Percentiles rank a stretch among this genome's conserved stretches.
Conservation (phyloP, 2,113 vertebrate genomes). For the Nicator chloris region DNA sequence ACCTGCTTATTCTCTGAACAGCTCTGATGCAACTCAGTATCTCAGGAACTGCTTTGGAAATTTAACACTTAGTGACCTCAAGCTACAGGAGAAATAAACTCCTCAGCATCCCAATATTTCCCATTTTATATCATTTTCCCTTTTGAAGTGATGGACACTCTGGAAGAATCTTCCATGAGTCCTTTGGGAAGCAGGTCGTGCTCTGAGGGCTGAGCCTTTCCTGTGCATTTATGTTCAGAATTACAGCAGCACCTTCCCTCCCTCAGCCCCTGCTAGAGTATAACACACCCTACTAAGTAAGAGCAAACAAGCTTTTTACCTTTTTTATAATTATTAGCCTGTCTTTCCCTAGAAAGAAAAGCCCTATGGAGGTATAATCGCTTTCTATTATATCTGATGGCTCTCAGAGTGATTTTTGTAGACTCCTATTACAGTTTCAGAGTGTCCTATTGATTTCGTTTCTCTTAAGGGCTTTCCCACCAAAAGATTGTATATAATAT, state of each 20-base stretch:
- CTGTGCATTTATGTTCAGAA: background rate
- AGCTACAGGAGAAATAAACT: background rate
- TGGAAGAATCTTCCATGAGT: background rate
- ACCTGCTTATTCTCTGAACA: background rate
- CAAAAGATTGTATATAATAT: background rate
- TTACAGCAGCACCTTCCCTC: background rate
- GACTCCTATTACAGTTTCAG: conserved; percentile 23
- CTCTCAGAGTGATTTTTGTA: conserved; percentile 20
- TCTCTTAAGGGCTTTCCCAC: conserved; percentile 22
- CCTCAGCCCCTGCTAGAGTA: background rate
- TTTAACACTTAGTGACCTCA: background rate
- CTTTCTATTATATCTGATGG: background rate
- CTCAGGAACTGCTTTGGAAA: background rate
- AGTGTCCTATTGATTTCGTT: conserved; percentile 40
- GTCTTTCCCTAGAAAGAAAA: background rate
- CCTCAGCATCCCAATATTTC: background rate
- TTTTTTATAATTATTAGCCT: background rate
- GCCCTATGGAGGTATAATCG: background rate
- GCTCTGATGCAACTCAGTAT: background rate
- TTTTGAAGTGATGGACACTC: background rate
- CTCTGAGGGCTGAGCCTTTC: background rate
- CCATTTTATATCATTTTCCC: background rate
- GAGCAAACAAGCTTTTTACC: background rate
- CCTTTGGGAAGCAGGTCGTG: background rate
- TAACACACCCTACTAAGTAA: background rate